Evolutionary conservation across 1,140 invertebrate genomes (phyloP).

Genomic region (Aleiodes sp.): DNA sequence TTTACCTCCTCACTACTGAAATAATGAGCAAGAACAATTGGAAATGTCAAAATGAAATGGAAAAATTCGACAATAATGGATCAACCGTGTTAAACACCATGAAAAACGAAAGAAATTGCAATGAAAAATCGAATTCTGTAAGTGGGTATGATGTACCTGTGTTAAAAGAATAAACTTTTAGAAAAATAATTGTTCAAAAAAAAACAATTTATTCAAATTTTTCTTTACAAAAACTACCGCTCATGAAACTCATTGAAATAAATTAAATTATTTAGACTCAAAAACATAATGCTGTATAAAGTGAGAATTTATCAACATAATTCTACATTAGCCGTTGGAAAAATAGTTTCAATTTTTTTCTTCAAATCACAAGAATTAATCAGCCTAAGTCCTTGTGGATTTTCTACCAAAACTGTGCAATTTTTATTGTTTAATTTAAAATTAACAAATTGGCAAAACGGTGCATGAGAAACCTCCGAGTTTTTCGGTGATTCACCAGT

Average conservation of each 20-base stretch:
- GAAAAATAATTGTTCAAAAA: conserved; percentile 34
- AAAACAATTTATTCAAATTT: neutral
- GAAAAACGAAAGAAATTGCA: too few species aligned
- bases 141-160: neutral
- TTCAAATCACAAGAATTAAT: neutral
- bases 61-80: conserved; percentile 24
- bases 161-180: conserved; percentile 25
- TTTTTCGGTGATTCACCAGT: conserved; percentile 45
- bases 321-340: neutral
- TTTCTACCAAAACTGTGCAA: conserved; percentile 77
- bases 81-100: neutral
- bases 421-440: conserved; percentile 67
- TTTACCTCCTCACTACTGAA: too few species aligned
- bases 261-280: neutral
- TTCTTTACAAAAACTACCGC: conserved; percentile 14
- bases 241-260: conserved; percentile 32
- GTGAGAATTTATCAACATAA: neutral
- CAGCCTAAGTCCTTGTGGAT: conserved; percentile 70
- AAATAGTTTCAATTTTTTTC: conserved; percentile 1
- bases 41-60: conserved; percentile 14
- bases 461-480: conserved; percentile 42
- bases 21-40: too few species aligned
- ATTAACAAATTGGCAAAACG: conserved; percentile 78
- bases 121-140: neutral
- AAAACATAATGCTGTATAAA: too few species aligned